These are phyloP conservation scores for Molossus molossus DNA, from an alignment of 2,797 vertebrate genomes.

Conservation along the genomic window DNA sequence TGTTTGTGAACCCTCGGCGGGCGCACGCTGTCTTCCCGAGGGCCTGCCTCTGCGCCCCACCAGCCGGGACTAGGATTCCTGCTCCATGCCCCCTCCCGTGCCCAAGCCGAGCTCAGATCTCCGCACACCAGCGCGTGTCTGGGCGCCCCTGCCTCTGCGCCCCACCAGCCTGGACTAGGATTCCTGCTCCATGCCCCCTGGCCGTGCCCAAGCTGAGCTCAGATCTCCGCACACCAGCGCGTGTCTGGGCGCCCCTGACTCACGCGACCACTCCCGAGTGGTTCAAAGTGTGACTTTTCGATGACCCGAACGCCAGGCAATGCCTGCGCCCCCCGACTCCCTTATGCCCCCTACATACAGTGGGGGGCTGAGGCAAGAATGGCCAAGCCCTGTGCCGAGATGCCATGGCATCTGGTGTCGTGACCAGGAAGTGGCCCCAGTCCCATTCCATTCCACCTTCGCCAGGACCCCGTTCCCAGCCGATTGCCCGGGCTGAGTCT, in stretches of 20 bases:
- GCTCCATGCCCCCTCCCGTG: too few relatives aligned
- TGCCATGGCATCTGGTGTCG: fast-evolving
- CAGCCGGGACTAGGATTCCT: too few relatives aligned
- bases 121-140: background rate
- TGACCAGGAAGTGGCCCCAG: too few relatives aligned
- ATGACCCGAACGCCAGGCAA: background rate
- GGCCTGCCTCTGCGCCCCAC: background rate
- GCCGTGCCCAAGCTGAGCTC: background rate
- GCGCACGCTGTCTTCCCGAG: background rate
- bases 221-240: background rate
- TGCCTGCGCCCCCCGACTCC: background rate
- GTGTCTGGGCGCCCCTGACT: background rate
- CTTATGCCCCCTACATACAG: background rate
- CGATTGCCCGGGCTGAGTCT: too few relatives aligned
- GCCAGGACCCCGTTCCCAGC: background rate
- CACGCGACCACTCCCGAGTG: background rate
- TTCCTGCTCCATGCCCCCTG: too few relatives aligned
- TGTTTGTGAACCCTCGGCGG: background rate
- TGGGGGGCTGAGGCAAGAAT: background rate
- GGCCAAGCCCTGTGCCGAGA: background rate
- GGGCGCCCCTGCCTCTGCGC: background rate
- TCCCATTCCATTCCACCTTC: background rate
- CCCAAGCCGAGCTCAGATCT: background rate
- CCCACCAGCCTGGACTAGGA: too few relatives aligned
- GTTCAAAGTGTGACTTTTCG: background rate